These are phyloP conservation scores for Hippoglossus stenolepis DNA, from an alignment of 2,113 vertebrate genomes.

Conservation along the genomic window DNA sequence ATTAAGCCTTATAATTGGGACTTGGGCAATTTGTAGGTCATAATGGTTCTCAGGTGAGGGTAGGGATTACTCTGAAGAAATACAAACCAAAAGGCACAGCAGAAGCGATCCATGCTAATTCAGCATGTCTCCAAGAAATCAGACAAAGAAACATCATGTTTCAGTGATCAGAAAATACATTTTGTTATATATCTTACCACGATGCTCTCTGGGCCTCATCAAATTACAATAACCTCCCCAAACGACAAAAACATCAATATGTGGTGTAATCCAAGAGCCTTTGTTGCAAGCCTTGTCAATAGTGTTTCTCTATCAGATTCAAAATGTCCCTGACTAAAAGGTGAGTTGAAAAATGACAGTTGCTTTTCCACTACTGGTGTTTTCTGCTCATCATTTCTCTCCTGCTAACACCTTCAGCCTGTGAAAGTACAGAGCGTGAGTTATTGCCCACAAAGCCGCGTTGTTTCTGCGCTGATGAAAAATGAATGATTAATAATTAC, in stretches of 20 bases:
- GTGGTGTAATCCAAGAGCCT: conserved; percentile 73
- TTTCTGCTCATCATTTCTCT: conserved; percentile 12
- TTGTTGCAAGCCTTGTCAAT: conserved; percentile 71
- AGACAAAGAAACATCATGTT: conserved; percentile 62
- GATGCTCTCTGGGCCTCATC: conserved; percentile 59
- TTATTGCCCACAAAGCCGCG: conserved; percentile 36
- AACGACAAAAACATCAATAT: conserved; percentile 76
- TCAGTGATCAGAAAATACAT: conserved; percentile 53
- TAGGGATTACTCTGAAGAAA: neutral
- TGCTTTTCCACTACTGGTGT: conserved; percentile 1
- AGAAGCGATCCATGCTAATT: conserved; percentile 34
- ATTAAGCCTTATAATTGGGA: conserved; percentile 1
- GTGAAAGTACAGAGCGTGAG: neutral
- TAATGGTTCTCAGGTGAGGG: neutral
- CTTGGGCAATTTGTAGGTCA: neutral
- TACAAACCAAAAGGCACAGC: neutral
- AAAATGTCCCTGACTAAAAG: conserved; percentile 65
- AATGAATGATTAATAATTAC: conserved; percentile 63
- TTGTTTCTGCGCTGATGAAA: conserved; percentile 59
- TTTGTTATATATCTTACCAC: conserved; percentile 47
- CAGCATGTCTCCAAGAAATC: conserved; percentile 54
- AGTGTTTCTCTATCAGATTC: conserved; percentile 68
- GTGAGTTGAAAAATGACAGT: conserved; percentile 59
- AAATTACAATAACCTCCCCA: conserved; percentile 69
- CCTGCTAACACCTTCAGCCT: conserved; percentile 12